Evolutionary conservation across 2,797 vertebrate species (phyloP).

Genomic region (Taeniopygia guttata): DNA sequence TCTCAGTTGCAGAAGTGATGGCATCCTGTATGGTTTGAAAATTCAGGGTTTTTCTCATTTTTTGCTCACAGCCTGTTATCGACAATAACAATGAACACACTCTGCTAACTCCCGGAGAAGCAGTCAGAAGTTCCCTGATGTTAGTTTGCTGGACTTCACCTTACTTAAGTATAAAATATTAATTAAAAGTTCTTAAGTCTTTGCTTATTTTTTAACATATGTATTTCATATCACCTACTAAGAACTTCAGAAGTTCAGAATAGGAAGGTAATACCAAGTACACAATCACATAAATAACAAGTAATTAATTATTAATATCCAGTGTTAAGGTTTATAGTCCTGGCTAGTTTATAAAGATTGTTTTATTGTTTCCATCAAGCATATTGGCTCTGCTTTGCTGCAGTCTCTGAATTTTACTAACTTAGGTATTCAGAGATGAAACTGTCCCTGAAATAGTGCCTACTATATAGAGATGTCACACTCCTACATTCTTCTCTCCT

Average conservation of each 20-base stretch:
- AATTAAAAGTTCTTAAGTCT: neutral
- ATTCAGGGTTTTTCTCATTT: neutral
- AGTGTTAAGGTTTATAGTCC: neutral
- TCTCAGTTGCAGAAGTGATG: rapidly evolving
- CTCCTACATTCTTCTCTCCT: neutral
- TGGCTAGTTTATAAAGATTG: neutral
- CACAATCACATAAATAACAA: neutral
- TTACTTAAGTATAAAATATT: rapidly evolving
- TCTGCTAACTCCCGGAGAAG: neutral
- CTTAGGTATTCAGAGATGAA: neutral
- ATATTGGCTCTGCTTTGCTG: neutral
- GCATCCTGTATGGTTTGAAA: neutral
- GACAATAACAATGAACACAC: neutral
- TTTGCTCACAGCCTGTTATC: neutral
- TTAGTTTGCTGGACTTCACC: neutral
- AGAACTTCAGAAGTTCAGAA: neutral
- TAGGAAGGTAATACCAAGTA: neutral
- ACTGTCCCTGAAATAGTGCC: neutral
- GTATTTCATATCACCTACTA: neutral
- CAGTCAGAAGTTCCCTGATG: neutral
- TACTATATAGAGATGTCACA: neutral
- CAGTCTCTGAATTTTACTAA: neutral
- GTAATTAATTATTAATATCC: neutral
- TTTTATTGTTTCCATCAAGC: neutral
- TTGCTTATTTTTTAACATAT: too few relatives aligned